A percentile compares a stretch with the other conserved stretches of the same genome.
phyloP scores from a whole-genome alignment of 2,888 invertebrate species.

The Euzetes globulus region DNA sequence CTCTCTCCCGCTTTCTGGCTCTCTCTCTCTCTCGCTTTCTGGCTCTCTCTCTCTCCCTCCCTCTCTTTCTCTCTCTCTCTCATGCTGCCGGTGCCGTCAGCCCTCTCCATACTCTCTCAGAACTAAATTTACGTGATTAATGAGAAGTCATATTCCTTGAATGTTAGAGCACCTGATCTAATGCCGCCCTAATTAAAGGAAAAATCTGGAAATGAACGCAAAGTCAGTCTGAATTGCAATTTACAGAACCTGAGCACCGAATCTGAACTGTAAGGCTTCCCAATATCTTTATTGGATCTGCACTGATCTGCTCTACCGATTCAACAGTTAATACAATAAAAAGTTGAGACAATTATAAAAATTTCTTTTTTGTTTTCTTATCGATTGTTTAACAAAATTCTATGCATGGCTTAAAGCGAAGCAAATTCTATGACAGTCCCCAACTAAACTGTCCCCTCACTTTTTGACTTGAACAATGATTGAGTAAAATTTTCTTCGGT shows the following conservation, averaged over 20 bases:
- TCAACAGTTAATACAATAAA: neutral
- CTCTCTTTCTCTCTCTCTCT: neutral
- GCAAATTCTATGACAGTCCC: neutral
- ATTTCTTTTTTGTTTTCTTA: neutral
- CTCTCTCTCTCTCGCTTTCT: slow-evolving; percentile 1
- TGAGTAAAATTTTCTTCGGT: too few species aligned
- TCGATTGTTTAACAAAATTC: neutral
- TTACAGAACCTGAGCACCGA: neutral
- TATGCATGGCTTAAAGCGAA: neutral
- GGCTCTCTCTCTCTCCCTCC: neutral
- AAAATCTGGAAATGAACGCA: neutral
- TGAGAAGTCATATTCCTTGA: neutral
- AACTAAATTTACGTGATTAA: slow-evolving; percentile 9
- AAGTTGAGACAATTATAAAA: neutral
- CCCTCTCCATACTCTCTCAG: neutral
- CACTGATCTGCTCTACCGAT: neutral
- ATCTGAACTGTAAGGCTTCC: too few species aligned
- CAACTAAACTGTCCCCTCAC: neutral
- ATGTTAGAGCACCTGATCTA: slow-evolving; percentile 2
- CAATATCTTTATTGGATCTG: neutral
- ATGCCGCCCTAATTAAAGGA: slow-evolving; percentile 17
- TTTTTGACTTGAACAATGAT: too few species aligned
- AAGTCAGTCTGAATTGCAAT: neutral
- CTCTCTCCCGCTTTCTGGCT: too few species aligned
- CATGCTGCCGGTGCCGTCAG: neutral